Base-by-base conservation (phyloP, 1,140 invertebrate species). In the Galendromus occidentalis region DNA sequence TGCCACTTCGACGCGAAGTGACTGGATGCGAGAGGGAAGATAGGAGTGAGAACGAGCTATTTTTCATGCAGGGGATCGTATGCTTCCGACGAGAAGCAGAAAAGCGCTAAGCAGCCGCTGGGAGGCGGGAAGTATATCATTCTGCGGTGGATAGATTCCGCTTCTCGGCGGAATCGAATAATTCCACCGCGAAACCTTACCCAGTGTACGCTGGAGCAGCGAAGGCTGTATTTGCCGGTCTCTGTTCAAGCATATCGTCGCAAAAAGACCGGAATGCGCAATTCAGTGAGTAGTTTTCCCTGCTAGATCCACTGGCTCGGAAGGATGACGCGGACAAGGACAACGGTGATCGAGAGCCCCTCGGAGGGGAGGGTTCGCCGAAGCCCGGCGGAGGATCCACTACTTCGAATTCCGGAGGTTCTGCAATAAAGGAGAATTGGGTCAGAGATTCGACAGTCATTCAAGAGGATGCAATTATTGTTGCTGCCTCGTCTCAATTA, bases 1-100 rank as follows among this genome's bases (percentile, higher is more conserved):
- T 39, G 33, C 51, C 51, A 59, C 51, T 59, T 59, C 14, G 51
- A 59, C 12, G 51, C 25, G 51, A 59, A 59, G 51, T 59, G 51
- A 33, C 51, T 59, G 20, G 6, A 25, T 14, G 2, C n/a, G 22
- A 29, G 2, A 22, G 51, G 22, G 25, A 47, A 47, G 18, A 22
- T 22, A 18, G 14, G 33, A 4, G 51, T 17, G n/a, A 2, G 33
- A 59, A 59, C 17, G 22, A 59, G 25, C 4, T 25, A 59, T 25
- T 59, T 17, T 29, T 22, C 45, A 47, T 28, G 45, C 28, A 28
- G 7, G 45, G 4, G 45, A 47, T 22, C 14, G 14, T 12, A 14
- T n/a, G 42, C 14, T n/a, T 44, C n/a, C 12, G 12, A 44, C n/a
- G 12, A 12, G 42, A 12, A 14, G n/a, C n/a, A n/a, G 14, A 44